These are phyloP conservation scores for Caenorhabditis latens DNA, from an alignment of 1,140 invertebrate species.

Conservation along the genomic window DNA sequence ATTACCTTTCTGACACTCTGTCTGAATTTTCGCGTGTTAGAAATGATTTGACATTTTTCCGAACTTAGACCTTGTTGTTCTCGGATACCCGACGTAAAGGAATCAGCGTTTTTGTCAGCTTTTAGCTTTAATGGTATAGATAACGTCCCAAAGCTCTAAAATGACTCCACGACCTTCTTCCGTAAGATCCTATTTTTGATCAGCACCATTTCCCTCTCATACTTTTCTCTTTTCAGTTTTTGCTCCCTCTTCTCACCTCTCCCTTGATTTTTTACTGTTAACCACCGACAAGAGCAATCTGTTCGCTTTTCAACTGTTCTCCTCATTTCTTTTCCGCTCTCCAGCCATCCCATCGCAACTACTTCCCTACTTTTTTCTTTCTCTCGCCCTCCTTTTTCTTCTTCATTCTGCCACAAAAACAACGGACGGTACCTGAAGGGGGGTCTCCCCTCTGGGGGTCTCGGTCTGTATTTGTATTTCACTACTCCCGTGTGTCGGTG, in stretches of 20 bases:
- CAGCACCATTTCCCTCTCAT: too few species aligned
- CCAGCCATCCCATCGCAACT: not conserved
- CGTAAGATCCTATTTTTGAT: too few species aligned
- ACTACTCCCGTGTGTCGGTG: slow-evolving; percentile 40
- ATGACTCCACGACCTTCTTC: too few species aligned
- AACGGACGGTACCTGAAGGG: slow-evolving; percentile 46
- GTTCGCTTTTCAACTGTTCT: not conserved
- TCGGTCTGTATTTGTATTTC: slow-evolving; percentile 45
- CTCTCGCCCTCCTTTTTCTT: not conserved
- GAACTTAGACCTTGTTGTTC: too few species aligned
- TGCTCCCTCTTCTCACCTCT: not conserved
- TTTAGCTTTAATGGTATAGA: too few species aligned
- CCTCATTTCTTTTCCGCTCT: not conserved
- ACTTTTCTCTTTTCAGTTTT: too few species aligned
- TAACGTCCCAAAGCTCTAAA: too few species aligned
- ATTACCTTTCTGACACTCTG: too few species aligned
- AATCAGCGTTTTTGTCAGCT: too few species aligned
- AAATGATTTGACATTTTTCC: too few species aligned
- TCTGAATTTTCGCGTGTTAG: too few species aligned
- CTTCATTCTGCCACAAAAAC: slow-evolving; percentile 20
- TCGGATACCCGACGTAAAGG: too few species aligned
- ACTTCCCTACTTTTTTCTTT: not conserved
- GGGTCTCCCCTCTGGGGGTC: slow-evolving; percentile 31
- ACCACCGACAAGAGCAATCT: not conserved
- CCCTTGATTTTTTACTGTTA: not conserved